Evolutionary conservation across 1,140 invertebrate genomes (phyloP), one percentile per base, ranked within the genome.

Genomic region (Tetragnatha versicolor): DNA sequence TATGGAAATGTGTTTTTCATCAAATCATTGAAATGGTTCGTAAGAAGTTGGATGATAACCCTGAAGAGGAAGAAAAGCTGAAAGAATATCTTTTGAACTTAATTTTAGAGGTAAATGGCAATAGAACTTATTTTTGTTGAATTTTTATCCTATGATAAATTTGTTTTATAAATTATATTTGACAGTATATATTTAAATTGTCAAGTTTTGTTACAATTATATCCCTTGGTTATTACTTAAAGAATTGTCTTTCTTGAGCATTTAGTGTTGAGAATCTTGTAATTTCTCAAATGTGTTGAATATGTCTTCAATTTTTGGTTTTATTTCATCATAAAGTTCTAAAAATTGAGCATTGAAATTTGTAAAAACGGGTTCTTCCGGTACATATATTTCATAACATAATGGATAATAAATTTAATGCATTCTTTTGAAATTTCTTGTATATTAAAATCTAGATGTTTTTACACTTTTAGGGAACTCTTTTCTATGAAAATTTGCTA

Each of bases 1-100:
- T 97, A 84, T 97, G 95, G 95, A 96, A 96, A 70, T 49, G 95
- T 75, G 87, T 94, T 0, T 97, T 94, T 85, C 94, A 97, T 84
- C 94, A 95, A 84, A 91, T 96, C 33, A 95, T 97, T 79, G 94
- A 97, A 86, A 88, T 92, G 68, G 86, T 93, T 80, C 87, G 92
- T 80, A 91, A 94, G 85, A 88, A 88, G 55, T 89, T 92, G 83
- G 83, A 85, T 20, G 88, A 89, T 35, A 53, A 82, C 12, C 49
- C 22, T 66, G 87, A 89, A 72, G 82, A 87, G 3, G 84, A 85
- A 77, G 88, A 90, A 6, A 84, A 89, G 81, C 90, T 91, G 79
- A 91, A 92, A 79, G 86, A 89, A 79, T 88, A 90, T 37, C 87
- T 95, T 83, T 85, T 93, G 45, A 88, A 89, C 81, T 89, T 95